Evolutionary conservation across 2,888 invertebrate genomes (phyloP).

Genomic region (Ptychoptera contaminata): DNA sequence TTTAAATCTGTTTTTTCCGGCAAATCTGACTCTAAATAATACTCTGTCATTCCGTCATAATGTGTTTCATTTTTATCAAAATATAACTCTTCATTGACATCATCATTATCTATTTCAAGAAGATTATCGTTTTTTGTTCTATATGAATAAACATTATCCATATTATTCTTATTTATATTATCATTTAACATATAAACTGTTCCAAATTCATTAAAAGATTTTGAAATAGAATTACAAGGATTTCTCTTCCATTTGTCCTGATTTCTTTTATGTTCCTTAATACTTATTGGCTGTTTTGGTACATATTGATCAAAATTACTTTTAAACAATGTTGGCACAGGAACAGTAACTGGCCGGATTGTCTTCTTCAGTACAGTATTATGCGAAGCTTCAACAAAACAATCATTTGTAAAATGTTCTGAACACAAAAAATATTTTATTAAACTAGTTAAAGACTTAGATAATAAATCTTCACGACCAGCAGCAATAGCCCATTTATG

Average conservation of each 20-base stretch:
- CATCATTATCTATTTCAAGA: not conserved
- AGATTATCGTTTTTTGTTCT: not conserved
- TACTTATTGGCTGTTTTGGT: not conserved
- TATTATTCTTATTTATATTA: not conserved
- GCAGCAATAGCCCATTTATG: constrained; percentile 10
- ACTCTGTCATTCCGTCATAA: no score
- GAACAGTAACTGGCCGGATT: constrained; percentile 6
- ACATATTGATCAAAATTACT: constrained; percentile 8
- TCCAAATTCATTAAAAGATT: not conserved
- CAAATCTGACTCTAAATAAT: no score
- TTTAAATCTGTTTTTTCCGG: no score
- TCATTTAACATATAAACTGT: not conserved
- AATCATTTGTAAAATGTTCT: constrained; percentile 11
- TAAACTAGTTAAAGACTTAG: constrained; percentile 7
- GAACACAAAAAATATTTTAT: constrained; percentile 11
- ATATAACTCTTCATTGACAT: no score
- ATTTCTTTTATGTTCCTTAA: not conserved
- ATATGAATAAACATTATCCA: not conserved
- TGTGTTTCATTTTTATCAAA: no score
- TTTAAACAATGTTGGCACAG: constrained; percentile 11
- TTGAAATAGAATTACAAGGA: not conserved
- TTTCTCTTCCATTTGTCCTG: no score
- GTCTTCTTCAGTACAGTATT: constrained; percentile 10
- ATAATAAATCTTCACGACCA: constrained; percentile 8
- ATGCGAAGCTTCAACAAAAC: constrained; percentile 8